These are phyloP conservation scores for Leuctra nigra DNA, from an alignment of 2,888 invertebrate genomes.

Conservation along the genomic window DNA sequence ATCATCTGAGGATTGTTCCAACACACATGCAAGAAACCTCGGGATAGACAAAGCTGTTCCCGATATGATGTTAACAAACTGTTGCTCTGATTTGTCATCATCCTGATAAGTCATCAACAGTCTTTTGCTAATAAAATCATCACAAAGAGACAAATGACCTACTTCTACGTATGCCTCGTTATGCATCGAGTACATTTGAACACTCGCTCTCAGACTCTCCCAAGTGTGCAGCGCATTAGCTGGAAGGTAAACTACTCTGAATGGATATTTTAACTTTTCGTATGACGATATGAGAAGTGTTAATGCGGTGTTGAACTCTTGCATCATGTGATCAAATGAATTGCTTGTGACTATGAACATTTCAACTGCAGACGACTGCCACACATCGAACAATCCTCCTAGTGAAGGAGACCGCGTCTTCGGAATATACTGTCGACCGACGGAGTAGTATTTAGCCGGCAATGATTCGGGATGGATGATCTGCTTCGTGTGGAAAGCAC, in stretches of 20 bases:
- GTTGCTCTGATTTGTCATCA: constrained; percentile 44
- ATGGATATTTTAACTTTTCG: constrained; percentile 57
- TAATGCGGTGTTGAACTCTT: constrained; percentile 50
- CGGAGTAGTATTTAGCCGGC: constrained; percentile 61
- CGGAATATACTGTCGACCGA: constrained; percentile 63
- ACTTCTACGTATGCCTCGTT: constrained; percentile 60
- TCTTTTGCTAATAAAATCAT: constrained; percentile 70
- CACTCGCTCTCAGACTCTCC: constrained; percentile 60
- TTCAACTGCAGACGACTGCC: constrained; percentile 62
- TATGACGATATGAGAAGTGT: constrained; percentile 52
- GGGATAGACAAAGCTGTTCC: constrained; percentile 70
- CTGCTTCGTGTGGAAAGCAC: constrained; percentile 66
- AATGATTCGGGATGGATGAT: constrained; percentile 52
- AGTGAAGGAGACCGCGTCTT: constrained; percentile 36
- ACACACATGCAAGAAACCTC: constrained; percentile 61
- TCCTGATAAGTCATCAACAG: constrained; percentile 59
- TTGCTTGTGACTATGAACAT: constrained; percentile 52
- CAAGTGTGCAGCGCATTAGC: constrained; percentile 53
- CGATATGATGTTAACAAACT: constrained; percentile 61
- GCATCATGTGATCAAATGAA: constrained; percentile 44
- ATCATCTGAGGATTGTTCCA: constrained; percentile 51
- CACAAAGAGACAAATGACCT: constrained; percentile 63
- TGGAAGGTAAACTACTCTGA: constrained; percentile 54
- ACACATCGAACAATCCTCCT: constrained; percentile 56
- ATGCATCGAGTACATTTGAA: constrained; percentile 69